Base-by-base conservation (phyloP, 2,888 invertebrate genomes). In the Xestoiulus laeticollis region DNA sequence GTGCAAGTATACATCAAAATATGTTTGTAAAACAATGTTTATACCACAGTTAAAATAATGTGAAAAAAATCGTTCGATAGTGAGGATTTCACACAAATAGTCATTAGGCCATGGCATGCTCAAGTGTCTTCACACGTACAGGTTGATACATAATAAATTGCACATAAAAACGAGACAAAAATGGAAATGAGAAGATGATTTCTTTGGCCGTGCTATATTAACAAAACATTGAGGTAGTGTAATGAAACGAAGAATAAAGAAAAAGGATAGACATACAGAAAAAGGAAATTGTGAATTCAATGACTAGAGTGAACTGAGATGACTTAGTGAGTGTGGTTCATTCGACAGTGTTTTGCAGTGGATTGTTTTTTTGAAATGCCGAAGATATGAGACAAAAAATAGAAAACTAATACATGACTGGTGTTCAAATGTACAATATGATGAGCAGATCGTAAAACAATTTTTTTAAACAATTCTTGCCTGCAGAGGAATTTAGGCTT, bases 11-110 rank as follows among this genome's bases (percentile, higher is more conserved):
- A 30, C 32, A 14, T 30, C 19, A 4, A 14, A 19, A 4, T 19
- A 83, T 83, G 38, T 83, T 83, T 83, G 38, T 83, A 83, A 83
- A 83, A 83, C 83, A 83, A 83, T 83, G 38, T 83, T 83, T 83
- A 83, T 32, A 38, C 83, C 83, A 83, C 32, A 33, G 83, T 83
- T 38, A 83, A 38, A 33, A 33, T 83, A 30, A 83, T 26, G 83
- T 83, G 33, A 83, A 83, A 26, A 82, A 33, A 19, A 19, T 83
- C 38, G 32, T 83, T 83, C 33, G 6, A 32, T 5, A 83, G 83
- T 38, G 83, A 30, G 83, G 19, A 83, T 32, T 33, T 83, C 33
- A 83, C 83, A 83, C 32, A 19, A 82, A 83, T 59, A 59, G 59
- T 59, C 6, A 59, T 19, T n/a, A n/a, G 59, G 19, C n/a, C n/a